phyloP scores from a whole-genome alignment of 2,797 vertebrate genomes.

The Streptopelia turtur region DNA sequence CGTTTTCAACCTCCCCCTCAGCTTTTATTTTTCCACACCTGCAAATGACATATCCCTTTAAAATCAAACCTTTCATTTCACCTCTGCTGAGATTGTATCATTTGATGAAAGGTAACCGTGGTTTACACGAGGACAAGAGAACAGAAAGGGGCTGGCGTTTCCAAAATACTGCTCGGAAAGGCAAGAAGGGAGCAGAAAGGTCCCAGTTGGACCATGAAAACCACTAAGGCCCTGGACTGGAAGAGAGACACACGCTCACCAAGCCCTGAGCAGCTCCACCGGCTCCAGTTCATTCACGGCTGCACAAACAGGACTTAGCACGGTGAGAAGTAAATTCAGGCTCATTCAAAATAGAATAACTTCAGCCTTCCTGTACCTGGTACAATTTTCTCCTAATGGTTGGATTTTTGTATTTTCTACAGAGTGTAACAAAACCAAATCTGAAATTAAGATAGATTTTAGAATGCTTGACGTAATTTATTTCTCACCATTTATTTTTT shows the following conservation, averaged over 20 bases:
- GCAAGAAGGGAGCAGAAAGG: not conserved
- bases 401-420: not conserved
- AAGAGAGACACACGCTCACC: not conserved
- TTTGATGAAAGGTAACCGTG: not conserved
- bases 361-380: not conserved
- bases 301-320: not conserved
- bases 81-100: not conserved
- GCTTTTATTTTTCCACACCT: not conserved
- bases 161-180: not conserved
- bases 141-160: not conserved
- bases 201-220: not conserved
- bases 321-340: not conserved
- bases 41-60: not conserved
- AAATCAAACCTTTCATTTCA: conserved; percentile 16
- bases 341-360: not conserved
- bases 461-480: not conserved
- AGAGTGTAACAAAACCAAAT: not conserved
- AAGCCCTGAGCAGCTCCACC: not conserved
- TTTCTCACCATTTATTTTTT: not conserved
- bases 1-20: not conserved
- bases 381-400: not conserved
- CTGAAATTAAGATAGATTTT: not conserved
- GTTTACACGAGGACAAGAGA: not conserved
- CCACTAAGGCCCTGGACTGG: not conserved
- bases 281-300: not conserved